Evolutionary conservation across 1,140 invertebrate species (phyloP).

Genomic region (Leptinotarsa defecta): DNA sequence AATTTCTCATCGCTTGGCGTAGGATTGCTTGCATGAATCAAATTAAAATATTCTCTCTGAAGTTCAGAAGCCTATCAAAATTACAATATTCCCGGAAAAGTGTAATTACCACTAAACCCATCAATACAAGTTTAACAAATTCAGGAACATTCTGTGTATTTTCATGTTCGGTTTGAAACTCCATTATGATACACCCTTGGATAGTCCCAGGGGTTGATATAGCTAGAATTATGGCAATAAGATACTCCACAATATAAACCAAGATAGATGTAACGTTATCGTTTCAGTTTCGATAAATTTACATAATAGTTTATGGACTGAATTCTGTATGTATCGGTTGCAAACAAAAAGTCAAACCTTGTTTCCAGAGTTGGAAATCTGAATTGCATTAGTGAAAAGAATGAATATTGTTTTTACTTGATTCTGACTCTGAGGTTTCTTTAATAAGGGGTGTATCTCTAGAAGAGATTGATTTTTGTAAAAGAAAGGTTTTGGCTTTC

Average conservation of each 20-base stretch:
- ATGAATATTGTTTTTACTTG: too few relatives aligned
- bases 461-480: too few relatives aligned
- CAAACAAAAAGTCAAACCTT: too few relatives aligned
- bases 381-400: too few relatives aligned
- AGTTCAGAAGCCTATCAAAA: slow-evolving; percentile 1
- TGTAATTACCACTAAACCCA: neutral
- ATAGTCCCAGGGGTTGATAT: neutral
- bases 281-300: neutral
- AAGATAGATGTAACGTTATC: neutral
- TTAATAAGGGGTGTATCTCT: too few relatives aligned
- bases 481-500: too few relatives aligned
- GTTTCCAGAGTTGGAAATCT: too few relatives aligned
- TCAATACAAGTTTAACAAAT: neutral
- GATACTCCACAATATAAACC: neutral
- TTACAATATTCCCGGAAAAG: neutral
- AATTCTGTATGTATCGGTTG: neutral
- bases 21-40: too few relatives aligned
- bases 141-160: neutral
- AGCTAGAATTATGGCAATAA: neutral
- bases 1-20: too few relatives aligned
- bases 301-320: neutral
- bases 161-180: neutral
- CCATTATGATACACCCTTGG: neutral
- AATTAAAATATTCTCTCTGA: neutral
- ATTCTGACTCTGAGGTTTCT: too few relatives aligned